Conservation (phyloP, 1,140 invertebrate species). For the Brachionus paranguensis region DNA sequence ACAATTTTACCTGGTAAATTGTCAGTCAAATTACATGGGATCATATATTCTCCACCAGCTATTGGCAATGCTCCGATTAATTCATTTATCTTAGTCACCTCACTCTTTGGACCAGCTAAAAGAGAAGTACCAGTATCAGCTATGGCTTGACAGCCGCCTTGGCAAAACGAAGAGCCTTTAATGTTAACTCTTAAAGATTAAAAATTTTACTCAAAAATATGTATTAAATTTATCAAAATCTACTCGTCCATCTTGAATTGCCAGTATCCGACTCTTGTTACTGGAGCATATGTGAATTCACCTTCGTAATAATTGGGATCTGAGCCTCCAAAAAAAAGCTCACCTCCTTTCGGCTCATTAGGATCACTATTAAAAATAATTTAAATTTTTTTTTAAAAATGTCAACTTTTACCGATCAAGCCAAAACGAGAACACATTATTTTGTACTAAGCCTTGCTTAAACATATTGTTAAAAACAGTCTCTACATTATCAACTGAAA, state of each 20-base stretch:
- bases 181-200: constrained; percentile 50
- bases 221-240: constrained; percentile 36
- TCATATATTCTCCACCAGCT: constrained; percentile 60
- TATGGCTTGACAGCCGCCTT: constrained; percentile 63
- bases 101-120: constrained; percentile 80
- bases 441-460: constrained; percentile 68
- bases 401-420: constrained; percentile 67
- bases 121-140: constrained; percentile 96
- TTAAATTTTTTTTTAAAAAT: background rate
- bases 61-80: constrained; percentile 74
- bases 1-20: constrained; percentile 46
- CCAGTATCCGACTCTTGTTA: constrained; percentile 86
- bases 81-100: constrained; percentile 75
- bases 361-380: constrained; percentile 46
- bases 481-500: constrained; percentile 74
- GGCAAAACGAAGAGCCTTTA: constrained; percentile 51
- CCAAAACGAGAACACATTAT: constrained; percentile 91
- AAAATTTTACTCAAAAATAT: background rate
- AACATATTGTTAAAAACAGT: constrained; percentile 93
- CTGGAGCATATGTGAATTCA: constrained; percentile 81
- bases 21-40: constrained; percentile 8
- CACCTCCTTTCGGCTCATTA: constrained; percentile 65
- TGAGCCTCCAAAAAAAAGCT: constrained; percentile 87
- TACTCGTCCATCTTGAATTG: constrained; percentile 84
- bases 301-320: constrained; percentile 82